Conservation (phyloP, 2,113 vertebrate species). For the Phyllostomus discolor region DNA sequence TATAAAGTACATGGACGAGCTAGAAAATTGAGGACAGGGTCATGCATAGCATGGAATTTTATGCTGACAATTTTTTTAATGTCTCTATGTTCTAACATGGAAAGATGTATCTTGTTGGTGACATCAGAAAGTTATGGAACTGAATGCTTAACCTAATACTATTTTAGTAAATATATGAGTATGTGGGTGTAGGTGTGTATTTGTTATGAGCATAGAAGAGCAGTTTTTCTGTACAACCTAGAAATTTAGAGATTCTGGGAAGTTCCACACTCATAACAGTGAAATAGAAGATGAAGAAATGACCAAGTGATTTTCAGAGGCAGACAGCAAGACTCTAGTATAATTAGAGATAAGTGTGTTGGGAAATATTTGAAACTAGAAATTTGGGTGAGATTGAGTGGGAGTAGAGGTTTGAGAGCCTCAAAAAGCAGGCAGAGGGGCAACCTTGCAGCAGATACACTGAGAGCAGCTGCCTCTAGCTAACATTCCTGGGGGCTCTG, state of each 20-base stretch:
- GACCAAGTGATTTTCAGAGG: conserved; percentile 22
- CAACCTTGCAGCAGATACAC: not conserved
- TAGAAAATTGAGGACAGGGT: not conserved
- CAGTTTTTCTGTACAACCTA: not conserved
- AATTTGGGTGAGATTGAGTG: not conserved
- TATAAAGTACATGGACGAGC: not conserved
- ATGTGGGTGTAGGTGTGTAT: not conserved
- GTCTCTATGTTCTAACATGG: not conserved
- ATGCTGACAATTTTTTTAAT: not conserved
- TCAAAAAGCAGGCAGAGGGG: not conserved
- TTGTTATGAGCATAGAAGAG: not conserved
- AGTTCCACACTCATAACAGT: not conserved
- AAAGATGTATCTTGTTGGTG: not conserved
- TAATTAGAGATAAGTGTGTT: not conserved
- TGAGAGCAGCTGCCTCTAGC: not conserved
- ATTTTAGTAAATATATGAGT: not conserved
- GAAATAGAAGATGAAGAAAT: conserved; percentile 24
- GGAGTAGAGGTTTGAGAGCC: not conserved
- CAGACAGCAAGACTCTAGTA: not conserved
- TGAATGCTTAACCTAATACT: not conserved
- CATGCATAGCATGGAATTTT: not conserved
- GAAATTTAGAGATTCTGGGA: conserved; percentile 11
- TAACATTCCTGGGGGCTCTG: not conserved
- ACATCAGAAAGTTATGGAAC: not conserved
- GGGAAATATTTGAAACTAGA: not conserved